These are phyloP conservation scores for Lutraria lutraria DNA, from an alignment of 2,888 invertebrate species.

Conservation along the genomic window DNA sequence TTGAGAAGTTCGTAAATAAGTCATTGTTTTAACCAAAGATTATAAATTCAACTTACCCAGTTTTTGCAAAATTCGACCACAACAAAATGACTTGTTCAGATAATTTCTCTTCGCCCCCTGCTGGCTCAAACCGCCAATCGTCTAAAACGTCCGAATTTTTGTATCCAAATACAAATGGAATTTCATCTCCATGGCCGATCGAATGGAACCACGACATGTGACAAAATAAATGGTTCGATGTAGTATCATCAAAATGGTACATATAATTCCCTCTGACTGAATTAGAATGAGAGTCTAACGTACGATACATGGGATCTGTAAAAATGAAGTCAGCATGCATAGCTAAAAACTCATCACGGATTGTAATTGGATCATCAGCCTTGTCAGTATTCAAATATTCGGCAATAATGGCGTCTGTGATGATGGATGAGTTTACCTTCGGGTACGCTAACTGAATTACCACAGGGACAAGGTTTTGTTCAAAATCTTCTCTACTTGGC, in stretches of 20 bases:
- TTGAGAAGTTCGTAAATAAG: too few species aligned
- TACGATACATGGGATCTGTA: slow-evolving; percentile 22
- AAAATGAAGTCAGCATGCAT: slow-evolving; percentile 38
- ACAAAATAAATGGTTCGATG: slow-evolving; percentile 26
- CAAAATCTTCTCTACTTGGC: slow-evolving; percentile 29
- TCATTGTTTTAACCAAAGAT: background rate
- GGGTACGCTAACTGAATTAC: background rate
- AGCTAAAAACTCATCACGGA: slow-evolving; percentile 34
- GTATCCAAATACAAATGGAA: slow-evolving; percentile 42
- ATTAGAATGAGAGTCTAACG: slow-evolving; percentile 36
- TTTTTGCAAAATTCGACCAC: slow-evolving; percentile 83
- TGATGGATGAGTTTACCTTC: background rate
- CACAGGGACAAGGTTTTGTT: slow-evolving; percentile 16
- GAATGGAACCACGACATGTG: slow-evolving; percentile 30
- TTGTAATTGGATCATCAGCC: slow-evolving; percentile 26
- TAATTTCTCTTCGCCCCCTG: slow-evolving; percentile 67
- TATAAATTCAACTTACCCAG: slow-evolving; percentile 43
- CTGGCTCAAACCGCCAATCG: background rate
- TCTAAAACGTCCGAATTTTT: slow-evolving; percentile 22
- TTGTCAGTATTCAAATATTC: slow-evolving; percentile 46
- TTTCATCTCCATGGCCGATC: slow-evolving; percentile 48
- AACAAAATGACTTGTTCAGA: slow-evolving; percentile 88
- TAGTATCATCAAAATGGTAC: slow-evolving; percentile 26
- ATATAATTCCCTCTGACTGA: slow-evolving; percentile 29
- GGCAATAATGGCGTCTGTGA: slow-evolving; percentile 27